Evolutionary conservation across 2,113 vertebrate species (phyloP).

Genomic region (Ginglymostoma cirratum): DNA sequence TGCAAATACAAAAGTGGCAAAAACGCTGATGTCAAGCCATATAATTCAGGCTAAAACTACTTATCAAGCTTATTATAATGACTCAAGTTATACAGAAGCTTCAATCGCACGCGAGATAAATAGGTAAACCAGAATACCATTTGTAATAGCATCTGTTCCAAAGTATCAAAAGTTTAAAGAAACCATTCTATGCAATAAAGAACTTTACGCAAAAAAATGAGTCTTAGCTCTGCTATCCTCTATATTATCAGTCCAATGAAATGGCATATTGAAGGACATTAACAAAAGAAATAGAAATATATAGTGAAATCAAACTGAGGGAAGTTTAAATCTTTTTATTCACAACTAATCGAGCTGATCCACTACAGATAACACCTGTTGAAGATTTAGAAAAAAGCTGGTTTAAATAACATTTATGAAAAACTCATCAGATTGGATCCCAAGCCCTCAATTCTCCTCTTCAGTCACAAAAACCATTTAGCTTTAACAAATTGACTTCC

Average conservation of each 20-base stretch:
- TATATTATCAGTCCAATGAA: not conserved
- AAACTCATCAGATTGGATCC: not conserved
- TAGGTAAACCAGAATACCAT: not conserved
- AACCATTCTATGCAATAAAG: not conserved
- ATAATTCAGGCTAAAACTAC: not conserved
- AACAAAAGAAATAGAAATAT: not conserved
- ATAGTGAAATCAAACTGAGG: not conserved
- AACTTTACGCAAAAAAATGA: not conserved
- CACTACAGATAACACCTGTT: not conserved
- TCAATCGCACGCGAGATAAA: not conserved
- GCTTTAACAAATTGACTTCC: not conserved
- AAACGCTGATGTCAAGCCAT: not conserved
- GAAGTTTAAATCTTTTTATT: too few relatives aligned
- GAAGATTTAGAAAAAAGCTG: not conserved
- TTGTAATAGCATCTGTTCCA: not conserved
- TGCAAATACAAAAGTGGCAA: not conserved
- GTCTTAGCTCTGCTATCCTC: not conserved
- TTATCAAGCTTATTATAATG: not conserved
- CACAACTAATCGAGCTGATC: not conserved
- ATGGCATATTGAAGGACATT: not conserved
- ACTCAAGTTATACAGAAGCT: not conserved
- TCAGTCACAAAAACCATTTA: not conserved
- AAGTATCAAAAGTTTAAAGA: not conserved
- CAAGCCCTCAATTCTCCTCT: not conserved
- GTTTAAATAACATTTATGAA: not conserved